Conservation (phyloP, 1,140 invertebrate genomes). For the Saccostrea glomerata region DNA sequence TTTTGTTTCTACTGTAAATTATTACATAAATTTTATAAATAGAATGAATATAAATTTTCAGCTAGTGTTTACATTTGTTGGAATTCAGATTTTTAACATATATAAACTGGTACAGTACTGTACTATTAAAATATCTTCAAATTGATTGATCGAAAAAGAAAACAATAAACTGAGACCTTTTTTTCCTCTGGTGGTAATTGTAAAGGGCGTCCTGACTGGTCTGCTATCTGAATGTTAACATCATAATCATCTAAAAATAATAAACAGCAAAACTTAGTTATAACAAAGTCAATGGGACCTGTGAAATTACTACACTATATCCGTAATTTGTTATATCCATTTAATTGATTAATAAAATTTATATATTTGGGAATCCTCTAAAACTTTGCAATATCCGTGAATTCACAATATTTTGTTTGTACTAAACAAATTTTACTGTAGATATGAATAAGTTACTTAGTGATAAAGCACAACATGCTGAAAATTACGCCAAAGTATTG, state of each 20-base stretch:
- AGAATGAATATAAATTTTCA: too few relatives aligned
- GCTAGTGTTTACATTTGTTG: too few relatives aligned
- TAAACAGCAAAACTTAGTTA: too few relatives aligned
- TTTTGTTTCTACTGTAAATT: neutral
- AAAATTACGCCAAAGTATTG: neutral
- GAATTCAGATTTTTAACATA: too few relatives aligned
- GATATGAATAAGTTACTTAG: neutral
- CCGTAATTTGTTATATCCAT: too few relatives aligned
- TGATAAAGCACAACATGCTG: neutral
- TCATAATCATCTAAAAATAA: conserved; percentile 68
- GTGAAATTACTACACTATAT: too few relatives aligned
- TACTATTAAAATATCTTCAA: neutral
- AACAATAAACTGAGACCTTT: conserved; percentile 66
- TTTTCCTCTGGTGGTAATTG: conserved; percentile 85
- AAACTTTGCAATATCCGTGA: too few relatives aligned
- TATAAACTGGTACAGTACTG: neutral
- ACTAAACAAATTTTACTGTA: too few relatives aligned
- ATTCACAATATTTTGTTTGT: too few relatives aligned
- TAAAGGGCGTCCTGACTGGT: conserved; percentile 87
- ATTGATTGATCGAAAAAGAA: neutral
- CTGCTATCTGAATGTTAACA: conserved; percentile 84
- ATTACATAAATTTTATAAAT: neutral
- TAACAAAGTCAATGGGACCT: too few relatives aligned
- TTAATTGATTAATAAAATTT: too few relatives aligned
- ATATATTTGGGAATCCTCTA: too few relatives aligned